Evolutionary conservation across 2,113 vertebrate genomes (phyloP), one percentile per base, ranked within the genome.

Genomic region (Axis porcinus): DNA sequence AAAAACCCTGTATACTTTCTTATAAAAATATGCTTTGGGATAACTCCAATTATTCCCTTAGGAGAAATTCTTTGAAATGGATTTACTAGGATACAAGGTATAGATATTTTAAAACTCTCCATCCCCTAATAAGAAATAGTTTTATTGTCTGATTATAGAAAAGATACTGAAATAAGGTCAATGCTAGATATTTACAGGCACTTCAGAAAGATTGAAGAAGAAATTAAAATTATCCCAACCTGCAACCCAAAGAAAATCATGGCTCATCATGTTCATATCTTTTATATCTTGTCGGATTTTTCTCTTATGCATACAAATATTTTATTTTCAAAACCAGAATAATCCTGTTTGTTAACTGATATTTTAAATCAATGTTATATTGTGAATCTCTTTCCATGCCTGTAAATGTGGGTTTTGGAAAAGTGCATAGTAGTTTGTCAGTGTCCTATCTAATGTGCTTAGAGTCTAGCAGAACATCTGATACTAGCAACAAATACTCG

Each of bases 91-190:
- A 93, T 36, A 50, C 89, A 96, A 93, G 30, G 14, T 82, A 57
- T 83, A 70, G 23, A 21, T 89, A 86, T 92, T 93, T 85, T 86
- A 91, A 95, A 60, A 85, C 14, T 95, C 5, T 10, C 45, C 2
- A 27, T 83, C 50, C 85, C 78, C 27, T 92, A 91, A 62, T 93
- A 96, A 96, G 36, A 97, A 93, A 85, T 60, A 89, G 52, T 36
- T 97, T 97, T 92, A 76, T 88, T 95, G 40, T 90, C 54, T 95
- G 45, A 33, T 94, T 92, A 86, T 86, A 23, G 50, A 84, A 92
- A 27, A 27, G 78, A 17, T 8, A 79, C 11, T 30, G 62, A 50
- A 58, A 25, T 79, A 55, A 62, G 9, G 17, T 94, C 67, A 92
- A 12, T 47, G 43, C 83, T 93, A 89, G 11, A 74, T 70, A 84